Conservation (phyloP, 2,888 invertebrate species). For the Abrostola triplasia region DNA sequence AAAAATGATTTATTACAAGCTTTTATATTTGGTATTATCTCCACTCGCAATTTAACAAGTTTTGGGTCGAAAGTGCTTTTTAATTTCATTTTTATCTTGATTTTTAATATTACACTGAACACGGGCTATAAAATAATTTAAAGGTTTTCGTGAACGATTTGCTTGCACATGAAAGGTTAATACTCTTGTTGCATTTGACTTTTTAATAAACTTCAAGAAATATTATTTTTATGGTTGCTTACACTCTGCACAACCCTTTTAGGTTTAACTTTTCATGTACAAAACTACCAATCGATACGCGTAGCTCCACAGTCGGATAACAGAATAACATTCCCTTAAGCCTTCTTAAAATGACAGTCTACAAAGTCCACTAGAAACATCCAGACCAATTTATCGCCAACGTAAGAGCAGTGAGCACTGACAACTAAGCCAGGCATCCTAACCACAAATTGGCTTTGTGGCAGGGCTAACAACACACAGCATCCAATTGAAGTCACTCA, state of each 20-base stretch:
- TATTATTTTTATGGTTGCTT: too few relatives aligned
- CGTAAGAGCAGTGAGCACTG: slow-evolving; percentile 4
- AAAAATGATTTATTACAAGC: neutral
- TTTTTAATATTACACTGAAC: neutral
- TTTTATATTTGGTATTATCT: neutral
- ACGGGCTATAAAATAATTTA: neutral
- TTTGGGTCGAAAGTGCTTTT: neutral
- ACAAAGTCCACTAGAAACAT: slow-evolving; percentile 9
- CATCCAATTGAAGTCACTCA: slow-evolving; percentile 16
- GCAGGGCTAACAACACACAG: slow-evolving; percentile 11
- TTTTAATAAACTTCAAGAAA: neutral
- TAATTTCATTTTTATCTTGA: neutral
- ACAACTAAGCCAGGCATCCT: slow-evolving; percentile 4
- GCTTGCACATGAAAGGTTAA: neutral
- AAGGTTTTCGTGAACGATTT: neutral
- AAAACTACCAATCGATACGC: too few relatives aligned
- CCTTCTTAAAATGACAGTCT: neutral
- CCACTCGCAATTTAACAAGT: neutral
- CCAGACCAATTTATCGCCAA: slow-evolving; percentile 3
- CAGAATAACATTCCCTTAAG: too few relatives aligned
- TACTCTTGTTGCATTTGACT: neutral
- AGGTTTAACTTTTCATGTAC: too few relatives aligned
- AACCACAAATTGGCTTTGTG: slow-evolving; percentile 23
- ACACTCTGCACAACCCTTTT: too few relatives aligned
- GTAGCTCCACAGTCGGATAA: too few relatives aligned